A percentile compares a stretch with the other conserved stretches of the same genome.
Conservation (phyloP, 2,797 vertebrate genomes). For the Myiotriccus ornatus region DNA sequence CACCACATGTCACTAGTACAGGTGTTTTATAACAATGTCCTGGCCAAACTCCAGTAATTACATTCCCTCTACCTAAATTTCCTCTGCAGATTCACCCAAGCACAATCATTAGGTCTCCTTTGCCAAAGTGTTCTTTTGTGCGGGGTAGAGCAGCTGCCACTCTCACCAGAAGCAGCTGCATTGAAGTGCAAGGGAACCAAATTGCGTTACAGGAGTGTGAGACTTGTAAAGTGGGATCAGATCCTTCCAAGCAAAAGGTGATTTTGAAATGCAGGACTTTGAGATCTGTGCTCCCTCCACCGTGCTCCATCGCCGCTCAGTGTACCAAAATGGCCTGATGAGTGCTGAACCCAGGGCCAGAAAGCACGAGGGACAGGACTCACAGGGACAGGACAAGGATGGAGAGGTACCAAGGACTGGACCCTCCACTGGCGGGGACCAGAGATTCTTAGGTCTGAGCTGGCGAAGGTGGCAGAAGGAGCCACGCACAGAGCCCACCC, state of each 20-base stretch:
- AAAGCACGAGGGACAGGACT: not conserved
- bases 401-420: not conserved
- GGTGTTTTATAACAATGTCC: not conserved
- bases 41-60: not conserved
- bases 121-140: not conserved
- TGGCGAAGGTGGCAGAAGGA: fast-evolving
- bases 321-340: not conserved
- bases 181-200: not conserved
- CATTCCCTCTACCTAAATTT: constrained; percentile 23
- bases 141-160: not conserved
- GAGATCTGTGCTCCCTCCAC: not conserved
- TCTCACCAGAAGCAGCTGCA: not conserved
- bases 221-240: not conserved
- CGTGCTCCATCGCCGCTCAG: fast-evolving
- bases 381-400: not conserved
- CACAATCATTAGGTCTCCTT: not conserved
- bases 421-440: not conserved
- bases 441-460: not conserved
- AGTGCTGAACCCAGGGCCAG: not conserved
- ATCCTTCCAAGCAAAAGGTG: not conserved
- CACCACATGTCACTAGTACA: not conserved
- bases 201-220: not conserved
- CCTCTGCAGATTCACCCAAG: not conserved
- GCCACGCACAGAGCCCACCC: not conserved
- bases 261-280: not conserved